Evolutionary conservation across 35 echinoderm and acorn worm genomes (phyloP), one percentile per base, ranked within the genome.

Genomic region (Ophiothrix spiculata): DNA sequence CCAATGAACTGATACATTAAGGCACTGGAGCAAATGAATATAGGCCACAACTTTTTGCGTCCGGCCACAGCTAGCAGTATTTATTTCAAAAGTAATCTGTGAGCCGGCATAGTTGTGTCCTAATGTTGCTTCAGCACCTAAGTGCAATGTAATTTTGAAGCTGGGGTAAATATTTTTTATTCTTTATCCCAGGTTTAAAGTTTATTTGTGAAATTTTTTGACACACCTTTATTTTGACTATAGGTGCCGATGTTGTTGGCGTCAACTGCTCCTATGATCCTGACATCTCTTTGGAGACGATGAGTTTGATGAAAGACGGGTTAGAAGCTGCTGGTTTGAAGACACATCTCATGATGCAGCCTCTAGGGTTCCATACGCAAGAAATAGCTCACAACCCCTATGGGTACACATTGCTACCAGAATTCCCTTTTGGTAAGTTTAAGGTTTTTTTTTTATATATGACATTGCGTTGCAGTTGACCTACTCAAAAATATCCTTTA

Each of bases 251-350:
- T 75, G 77, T 92, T 17, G 38, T 96, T 32, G 93, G 93, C 3
- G 81, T 96, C 10, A 96, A 96, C 78, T 96, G 93, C 77, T 75
- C 64, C 32, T 96, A 78, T 88, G 93, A 89, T 64, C 93, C 93
- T 29, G 63, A 77, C n/a, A n/a, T n/a, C n/a, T n/a, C n/a, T n/a
- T n/a, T n/a, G n/a, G n/a, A n/a, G n/a, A n/a, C n/a, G n/a, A n/a
- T n/a, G n/a, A n/a, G n/a, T n/a, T n/a, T n/a, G n/a, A n/a, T n/a
- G n/a, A n/a, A n/a, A n/a, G n/a, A 76, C 64, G 90, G 82, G 0
- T 83, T 96, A 1, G 86, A 96, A 0, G 56, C 85, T 41, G 90
- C 80, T 21, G 90, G 83, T 8, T 33, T 96, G 33, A 81, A 84
- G 41, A 37, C 78, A 4, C 74, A 96, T 35, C 78, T 96, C 25